Evolutionary conservation across 2,113 vertebrate genomes (phyloP).

Genomic region (Rhipidura dahli): DNA sequence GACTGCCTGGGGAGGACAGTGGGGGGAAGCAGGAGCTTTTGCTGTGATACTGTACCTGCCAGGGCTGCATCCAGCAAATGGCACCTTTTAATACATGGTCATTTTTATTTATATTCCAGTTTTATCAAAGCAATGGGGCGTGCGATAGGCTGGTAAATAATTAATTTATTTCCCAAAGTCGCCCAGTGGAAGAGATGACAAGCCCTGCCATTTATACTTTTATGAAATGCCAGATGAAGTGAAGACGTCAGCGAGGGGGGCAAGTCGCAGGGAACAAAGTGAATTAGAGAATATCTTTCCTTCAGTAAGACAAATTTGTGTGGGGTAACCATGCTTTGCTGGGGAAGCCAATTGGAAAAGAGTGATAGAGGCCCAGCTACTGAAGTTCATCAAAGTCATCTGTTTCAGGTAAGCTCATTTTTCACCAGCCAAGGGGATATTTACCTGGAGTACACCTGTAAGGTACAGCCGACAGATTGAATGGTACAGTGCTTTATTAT

Average conservation of each 20-base stretch:
- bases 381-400: conserved; percentile 99
- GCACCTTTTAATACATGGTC: not conserved
- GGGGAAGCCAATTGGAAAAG: conserved; percentile 98
- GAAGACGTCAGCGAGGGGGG: conserved; percentile 26
- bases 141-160: conserved; percentile 29
- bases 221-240: conserved; percentile 50
- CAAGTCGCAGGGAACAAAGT: conserved; percentile 55
- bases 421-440: conserved; percentile 93
- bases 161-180: conserved; percentile 51
- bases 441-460: conserved; percentile 92
- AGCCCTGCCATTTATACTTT: conserved; percentile 34
- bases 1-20: not conserved
- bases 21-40: not conserved
- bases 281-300: conserved; percentile 85
- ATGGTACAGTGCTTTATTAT: conserved; percentile 95
- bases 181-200: not conserved
- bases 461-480: conserved; percentile 92
- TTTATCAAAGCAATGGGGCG: conserved; percentile 53
- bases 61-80: not conserved
- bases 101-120: conserved; percentile 49
- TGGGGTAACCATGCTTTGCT: conserved; percentile 74
- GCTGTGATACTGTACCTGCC: not conserved
- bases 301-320: conserved; percentile 97
- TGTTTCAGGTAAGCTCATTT: conserved; percentile 89
- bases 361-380: conserved; percentile 88